Evolutionary conservation across 1,140 invertebrate species (phyloP).

Genomic region (Diploscapter pachys): DNA sequence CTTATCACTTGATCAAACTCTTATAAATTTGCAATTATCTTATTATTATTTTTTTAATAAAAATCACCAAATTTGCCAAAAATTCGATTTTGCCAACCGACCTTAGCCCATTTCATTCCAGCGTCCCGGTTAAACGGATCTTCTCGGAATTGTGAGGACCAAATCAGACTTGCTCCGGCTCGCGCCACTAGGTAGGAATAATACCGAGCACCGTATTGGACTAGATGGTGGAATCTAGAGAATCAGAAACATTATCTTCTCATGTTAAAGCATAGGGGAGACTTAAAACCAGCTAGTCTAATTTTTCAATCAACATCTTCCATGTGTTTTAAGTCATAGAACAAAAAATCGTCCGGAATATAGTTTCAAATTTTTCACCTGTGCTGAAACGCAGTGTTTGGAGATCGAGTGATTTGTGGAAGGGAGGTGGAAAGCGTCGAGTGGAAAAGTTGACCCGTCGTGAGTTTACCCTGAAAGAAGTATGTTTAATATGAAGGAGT

Average conservation of each 20-base stretch:
- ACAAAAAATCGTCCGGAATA: neutral
- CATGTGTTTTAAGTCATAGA: neutral
- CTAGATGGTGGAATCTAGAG: constrained; percentile 82
- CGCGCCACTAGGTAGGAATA: constrained; percentile 93
- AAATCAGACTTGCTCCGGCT: constrained; percentile 86
- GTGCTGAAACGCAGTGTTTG: constrained; percentile 79
- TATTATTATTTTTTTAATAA: neutral
- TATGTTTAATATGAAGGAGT: no score
- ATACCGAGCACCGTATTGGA: constrained; percentile 96
- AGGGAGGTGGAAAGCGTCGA: constrained; percentile 70
- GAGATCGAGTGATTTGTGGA: constrained; percentile 41
- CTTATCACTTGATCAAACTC: neutral
- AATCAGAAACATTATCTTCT: neutral
- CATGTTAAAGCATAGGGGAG: neutral
- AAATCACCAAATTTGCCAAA: neutral
- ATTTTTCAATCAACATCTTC: no score
- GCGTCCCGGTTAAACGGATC: constrained; percentile 72
- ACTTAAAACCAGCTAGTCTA: no score
- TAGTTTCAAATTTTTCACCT: constrained; percentile 33
- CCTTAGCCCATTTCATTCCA: constrained; percentile 48
- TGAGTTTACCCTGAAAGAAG: constrained; percentile 28
- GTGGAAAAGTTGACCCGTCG: constrained; percentile 74
- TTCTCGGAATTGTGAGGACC: constrained; percentile 79
- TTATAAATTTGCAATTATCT: no score
- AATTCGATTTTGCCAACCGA: neutral